A percentile compares a stretch with the other conserved stretches of the same genome.
phyloP scores from a whole-genome alignment of 1,140 invertebrate species.

The Drosophila mayri region DNA sequence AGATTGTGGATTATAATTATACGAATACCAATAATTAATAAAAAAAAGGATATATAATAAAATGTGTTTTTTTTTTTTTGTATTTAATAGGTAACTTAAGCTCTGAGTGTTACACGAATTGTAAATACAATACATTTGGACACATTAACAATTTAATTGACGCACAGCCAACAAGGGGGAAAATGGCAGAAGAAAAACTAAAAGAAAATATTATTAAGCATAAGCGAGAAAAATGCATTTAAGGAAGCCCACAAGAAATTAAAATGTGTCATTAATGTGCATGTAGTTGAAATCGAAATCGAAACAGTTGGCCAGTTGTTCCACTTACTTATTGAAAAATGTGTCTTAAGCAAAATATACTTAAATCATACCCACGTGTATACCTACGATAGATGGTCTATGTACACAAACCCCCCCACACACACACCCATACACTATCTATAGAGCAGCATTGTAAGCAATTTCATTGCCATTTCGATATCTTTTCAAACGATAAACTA shows the following conservation, averaged over 20 bases:
- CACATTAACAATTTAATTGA: conserved; percentile 70
- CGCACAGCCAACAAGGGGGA: conserved; percentile 31
- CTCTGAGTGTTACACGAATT: conserved; percentile 74
- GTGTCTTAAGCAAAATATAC: conserved; percentile 68
- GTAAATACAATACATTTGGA: conserved; percentile 71
- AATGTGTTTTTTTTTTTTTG: conserved; percentile 47
- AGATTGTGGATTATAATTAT: conserved; percentile 60
- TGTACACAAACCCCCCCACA: conserved; percentile 16
- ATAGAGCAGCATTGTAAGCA: conserved; percentile 33
- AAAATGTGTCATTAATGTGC: conserved; percentile 37
- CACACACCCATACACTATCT: conserved; percentile 23
- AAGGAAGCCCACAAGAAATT: conserved; percentile 11
- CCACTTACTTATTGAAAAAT: conserved; percentile 77
- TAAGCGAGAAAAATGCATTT: conserved; percentile 8
- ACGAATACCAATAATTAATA: conserved; percentile 53
- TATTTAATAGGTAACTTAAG: conserved; percentile 51
- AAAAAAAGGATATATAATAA: conserved; percentile 54
- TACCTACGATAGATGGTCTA: conserved; percentile 34
- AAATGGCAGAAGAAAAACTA: not conserved
- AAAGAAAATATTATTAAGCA: conserved; percentile 28
- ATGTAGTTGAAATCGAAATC: conserved; percentile 40
- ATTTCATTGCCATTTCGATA: conserved; percentile 29
- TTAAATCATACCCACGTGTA: conserved; percentile 39
- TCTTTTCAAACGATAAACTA: conserved; percentile 16
- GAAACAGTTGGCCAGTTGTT: conserved; percentile 58